phyloP scores from a whole-genome alignment of 2,888 invertebrate genomes.

The Globia sparganii region DNA sequence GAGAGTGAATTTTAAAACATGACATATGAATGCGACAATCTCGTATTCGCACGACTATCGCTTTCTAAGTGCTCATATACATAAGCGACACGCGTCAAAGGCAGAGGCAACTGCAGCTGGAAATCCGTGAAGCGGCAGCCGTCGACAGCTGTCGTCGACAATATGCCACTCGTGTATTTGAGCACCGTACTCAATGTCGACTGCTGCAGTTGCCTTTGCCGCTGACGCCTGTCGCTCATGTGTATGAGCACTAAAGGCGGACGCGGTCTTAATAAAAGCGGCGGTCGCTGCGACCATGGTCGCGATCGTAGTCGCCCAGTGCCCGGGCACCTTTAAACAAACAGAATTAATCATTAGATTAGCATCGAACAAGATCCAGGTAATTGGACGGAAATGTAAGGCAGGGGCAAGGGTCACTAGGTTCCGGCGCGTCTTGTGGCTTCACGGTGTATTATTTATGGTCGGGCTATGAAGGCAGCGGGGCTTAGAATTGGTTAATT shows the following conservation, averaged over 20 bases:
- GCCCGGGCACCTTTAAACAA: conserved; percentile 38
- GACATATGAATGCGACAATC: not conserved
- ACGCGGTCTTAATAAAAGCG: not conserved
- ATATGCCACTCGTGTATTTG: not conserved
- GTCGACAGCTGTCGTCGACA: not conserved
- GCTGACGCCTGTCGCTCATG: not conserved
- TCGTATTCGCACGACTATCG: not conserved
- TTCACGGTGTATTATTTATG: conserved; percentile 55
- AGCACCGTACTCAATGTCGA: not conserved
- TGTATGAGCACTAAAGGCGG: not conserved
- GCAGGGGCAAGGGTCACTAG: conserved; percentile 68
- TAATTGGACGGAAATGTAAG: conserved; percentile 71
- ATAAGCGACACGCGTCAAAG: not conserved
- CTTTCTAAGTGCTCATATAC: not conserved
- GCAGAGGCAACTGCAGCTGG: not conserved
- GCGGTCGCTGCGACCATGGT: not conserved
- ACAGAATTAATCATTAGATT: conserved; percentile 69
- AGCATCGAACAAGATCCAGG: conserved; percentile 69
- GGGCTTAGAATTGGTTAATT: not conserved
- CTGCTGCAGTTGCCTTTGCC: too few relatives aligned
- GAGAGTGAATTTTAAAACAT: too few relatives aligned
- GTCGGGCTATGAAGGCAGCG: conserved; percentile 45
- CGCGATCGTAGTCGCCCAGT: not conserved
- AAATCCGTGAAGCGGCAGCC: too few relatives aligned
- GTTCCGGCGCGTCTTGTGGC: conserved; percentile 60